Evolutionary conservation across 2,797 vertebrate species (phyloP), one percentile per base, ranked within the genome.

Genomic region (Enteromius viviparus): DNA sequence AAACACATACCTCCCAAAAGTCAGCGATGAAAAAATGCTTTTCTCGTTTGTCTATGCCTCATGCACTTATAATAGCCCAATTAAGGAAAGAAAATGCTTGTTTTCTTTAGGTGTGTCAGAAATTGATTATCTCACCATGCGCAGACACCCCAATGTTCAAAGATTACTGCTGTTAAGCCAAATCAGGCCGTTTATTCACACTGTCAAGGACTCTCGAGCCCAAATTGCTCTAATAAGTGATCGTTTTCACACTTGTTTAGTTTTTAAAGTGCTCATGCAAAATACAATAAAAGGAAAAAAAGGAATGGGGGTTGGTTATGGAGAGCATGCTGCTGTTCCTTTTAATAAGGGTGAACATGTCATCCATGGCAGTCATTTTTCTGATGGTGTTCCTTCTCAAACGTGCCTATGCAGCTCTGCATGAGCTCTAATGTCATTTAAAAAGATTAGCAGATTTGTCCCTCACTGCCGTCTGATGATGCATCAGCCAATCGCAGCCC

Each of bases 71-170:
- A 93, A 94, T 91, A 89, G 89, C 87, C 90, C 90, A 93, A 92
- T 94, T 92, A 93, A 89, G 84, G 86, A 85, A 87, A 77, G 85
- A 86, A 89, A 90, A 87, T 83, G 88, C 85, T 85, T 87, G 86
- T 88, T 89, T 88, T 93, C 86, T 89, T 91, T 91, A 92, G 90
- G 91, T 92, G 87, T 90, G 89, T 91, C 90, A 90, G 88, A 92
- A 93, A 92, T 90, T 92, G 91, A 94, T 93, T 92, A 93, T 92
- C 91, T 91, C 90, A 87, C 88, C 88, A 90, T 89, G 92, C 90
- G 86, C 88, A 91, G 89, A 87, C 88, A 89, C 85, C 84, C 87
- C 86, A 86, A 83, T 84, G 89, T 88, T 90, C 87, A 87, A 88
- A 89, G 87, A 92, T 90, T 90, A 89, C 89, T 68, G 75, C 84